Conservation (phyloP, 2,888 invertebrate genomes). For the Aelia acuminata region DNA sequence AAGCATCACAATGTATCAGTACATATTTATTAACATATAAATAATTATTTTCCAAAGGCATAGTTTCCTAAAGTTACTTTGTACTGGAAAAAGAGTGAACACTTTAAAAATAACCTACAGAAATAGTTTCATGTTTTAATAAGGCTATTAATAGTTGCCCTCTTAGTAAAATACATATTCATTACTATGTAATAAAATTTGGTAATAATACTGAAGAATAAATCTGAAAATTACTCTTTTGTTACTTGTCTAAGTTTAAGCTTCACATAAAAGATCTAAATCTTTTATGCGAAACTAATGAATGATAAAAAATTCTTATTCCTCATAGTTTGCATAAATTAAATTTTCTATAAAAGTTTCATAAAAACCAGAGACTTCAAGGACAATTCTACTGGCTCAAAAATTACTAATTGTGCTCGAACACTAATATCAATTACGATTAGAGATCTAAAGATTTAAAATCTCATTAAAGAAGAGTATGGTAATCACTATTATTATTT, state of each 20-base stretch:
- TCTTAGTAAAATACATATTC: constrained; percentile 15
- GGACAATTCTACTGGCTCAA: neutral
- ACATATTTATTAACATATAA: constrained; percentile 47
- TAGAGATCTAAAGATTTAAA: neutral
- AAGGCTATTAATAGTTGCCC: constrained; percentile 15
- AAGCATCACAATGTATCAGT: constrained; percentile 57
- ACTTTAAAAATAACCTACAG: constrained; percentile 41
- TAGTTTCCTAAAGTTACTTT: constrained; percentile 60
- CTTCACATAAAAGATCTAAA: neutral
- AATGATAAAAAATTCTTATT: neutral
- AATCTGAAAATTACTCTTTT: constrained; percentile 54
- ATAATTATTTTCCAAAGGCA: constrained; percentile 58
- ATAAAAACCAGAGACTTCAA: neutral
- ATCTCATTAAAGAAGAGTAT: neutral
- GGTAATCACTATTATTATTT: neutral
- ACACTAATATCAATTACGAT: constrained; percentile 21
- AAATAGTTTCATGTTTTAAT: constrained; percentile 4
- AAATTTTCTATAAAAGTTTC: neutral
- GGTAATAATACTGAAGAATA: constrained; percentile 41
- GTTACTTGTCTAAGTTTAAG: neutral
- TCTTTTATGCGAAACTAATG: constrained; percentile 14
- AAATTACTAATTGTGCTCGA: constrained; percentile 22
- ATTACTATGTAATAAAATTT: constrained; percentile 22
- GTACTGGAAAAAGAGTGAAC: constrained; percentile 57
- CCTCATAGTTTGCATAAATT: neutral